Conservation (phyloP, 2,888 invertebrate genomes). For the Autographa pulchrina region DNA sequence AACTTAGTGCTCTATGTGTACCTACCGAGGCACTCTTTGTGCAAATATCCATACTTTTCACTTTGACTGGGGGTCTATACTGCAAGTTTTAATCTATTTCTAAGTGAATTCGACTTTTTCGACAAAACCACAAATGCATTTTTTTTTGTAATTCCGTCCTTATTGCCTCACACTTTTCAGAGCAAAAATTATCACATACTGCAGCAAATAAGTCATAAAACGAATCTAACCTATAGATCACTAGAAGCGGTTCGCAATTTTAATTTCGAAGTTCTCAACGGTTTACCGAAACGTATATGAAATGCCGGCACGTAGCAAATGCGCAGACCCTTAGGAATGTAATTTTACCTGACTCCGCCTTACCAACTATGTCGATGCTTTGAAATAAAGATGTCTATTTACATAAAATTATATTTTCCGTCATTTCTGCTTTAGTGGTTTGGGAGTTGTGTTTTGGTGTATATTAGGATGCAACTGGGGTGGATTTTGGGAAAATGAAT, state of each 20-base stretch:
- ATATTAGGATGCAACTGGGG: too few species aligned
- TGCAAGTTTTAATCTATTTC: too few species aligned
- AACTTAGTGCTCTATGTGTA: too few species aligned
- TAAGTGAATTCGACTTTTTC: too few species aligned
- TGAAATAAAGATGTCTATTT: conserved; percentile 42
- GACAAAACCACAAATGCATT: too few species aligned
- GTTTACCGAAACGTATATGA: conserved; percentile 38
- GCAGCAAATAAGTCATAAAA: conserved; percentile 11
- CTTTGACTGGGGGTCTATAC: too few species aligned
- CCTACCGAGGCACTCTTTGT: too few species aligned
- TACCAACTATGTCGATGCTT: conserved; percentile 34
- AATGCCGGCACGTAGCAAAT: conserved; percentile 50
- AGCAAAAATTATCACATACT: not conserved
- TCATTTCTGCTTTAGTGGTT: not conserved
- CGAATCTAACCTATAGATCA: conserved; percentile 32
- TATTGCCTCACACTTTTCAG: too few species aligned
- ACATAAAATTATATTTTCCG: conserved; percentile 3
- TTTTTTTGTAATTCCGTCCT: too few species aligned
- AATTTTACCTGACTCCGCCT: conserved; percentile 42
- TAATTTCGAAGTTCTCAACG: not conserved
- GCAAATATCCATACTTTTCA: too few species aligned
- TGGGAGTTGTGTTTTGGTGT: not conserved
- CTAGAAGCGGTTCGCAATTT: conserved; percentile 2
- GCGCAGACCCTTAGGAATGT: conserved; percentile 51
- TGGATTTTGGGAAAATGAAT: too few species aligned